Percentiles rank a stretch among this genome's conserved stretches.
Evolutionary conservation across 2,113 vertebrate genomes (phyloP).

Genomic region (Aegypius monachus): DNA sequence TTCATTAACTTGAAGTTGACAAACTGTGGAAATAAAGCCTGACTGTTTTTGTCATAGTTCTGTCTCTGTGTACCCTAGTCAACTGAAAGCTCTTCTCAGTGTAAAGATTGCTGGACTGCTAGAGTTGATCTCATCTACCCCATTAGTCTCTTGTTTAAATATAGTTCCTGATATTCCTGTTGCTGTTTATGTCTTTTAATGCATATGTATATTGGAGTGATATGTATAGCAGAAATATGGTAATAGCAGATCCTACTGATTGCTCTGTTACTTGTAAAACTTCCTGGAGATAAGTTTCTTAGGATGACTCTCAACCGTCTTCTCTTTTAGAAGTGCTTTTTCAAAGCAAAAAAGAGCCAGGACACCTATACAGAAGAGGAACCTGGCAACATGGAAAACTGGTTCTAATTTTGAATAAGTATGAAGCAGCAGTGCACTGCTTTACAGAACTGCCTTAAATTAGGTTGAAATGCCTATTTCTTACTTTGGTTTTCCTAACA

Average conservation of each 20-base stretch:
- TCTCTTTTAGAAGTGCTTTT: background rate
- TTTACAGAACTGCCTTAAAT: background rate
- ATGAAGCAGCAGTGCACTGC: background rate
- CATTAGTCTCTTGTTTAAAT: background rate
- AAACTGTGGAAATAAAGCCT: background rate
- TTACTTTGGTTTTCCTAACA: background rate
- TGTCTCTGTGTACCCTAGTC: background rate
- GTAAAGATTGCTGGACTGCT: background rate
- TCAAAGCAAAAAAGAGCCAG: background rate
- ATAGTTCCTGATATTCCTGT: background rate
- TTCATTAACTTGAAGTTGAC: background rate
- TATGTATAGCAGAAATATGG: background rate
- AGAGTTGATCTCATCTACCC: background rate
- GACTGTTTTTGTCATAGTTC: background rate
- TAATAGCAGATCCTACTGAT: background rate
- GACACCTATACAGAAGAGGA: background rate
- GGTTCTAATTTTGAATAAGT: background rate
- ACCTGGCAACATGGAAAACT: background rate
- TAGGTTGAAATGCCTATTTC: background rate
- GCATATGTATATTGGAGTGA: background rate
- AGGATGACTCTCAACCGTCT: fast-evolving
- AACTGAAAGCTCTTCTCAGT: background rate
- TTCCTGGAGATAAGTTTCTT: background rate
- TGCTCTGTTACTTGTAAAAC: background rate
- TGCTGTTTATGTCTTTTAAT: background rate